Base-by-base conservation (phyloP, 2,888 invertebrate species). In the Hoplodrina blanda region DNA sequence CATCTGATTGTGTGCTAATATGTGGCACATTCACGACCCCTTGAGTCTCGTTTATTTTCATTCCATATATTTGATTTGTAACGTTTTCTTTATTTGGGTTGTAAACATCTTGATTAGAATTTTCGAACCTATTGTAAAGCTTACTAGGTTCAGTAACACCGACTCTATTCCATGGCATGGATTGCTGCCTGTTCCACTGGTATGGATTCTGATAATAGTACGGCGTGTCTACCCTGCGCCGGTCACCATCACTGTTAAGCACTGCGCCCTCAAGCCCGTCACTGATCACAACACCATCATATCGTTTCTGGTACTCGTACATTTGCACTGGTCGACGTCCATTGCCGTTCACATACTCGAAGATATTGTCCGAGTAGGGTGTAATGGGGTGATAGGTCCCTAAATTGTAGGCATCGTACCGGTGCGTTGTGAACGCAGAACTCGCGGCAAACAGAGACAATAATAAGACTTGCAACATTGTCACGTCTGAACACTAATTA, bases 381-480 rank as follows among this genome's bases (percentile, higher is more conserved):
- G 25, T 17, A 13, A 30, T 15, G 10, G 69, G 25, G 20, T 49
- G 73, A 69, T 84, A 52, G 59, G 64, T 60, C 30, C 50, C 60
- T 11, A 63, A 65, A n/a, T 19, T 62, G 30, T 64, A 59, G 5
- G 11, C 2, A 13, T 73, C 69, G 41, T 60, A 75, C 25, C 62
- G 30, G 19, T 55, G 69, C 7, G 81, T 69, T 8, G 82, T 74
- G n/a, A 64, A 73, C 0, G 69, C 79, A 7, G 19, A 65, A 37
- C 56, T 77, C 10, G 69, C 33, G n/a, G 70, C 41, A 0, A 71
- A 13, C 8, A 84, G 20, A 1, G 56, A 57, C 6, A 74, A 53
- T 6, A 74, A 2, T 52, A 83, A 33, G 3, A 78, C 66, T 60
- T 57, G 41, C 20, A 73, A 70, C 82, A 82, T 82, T 66, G 54